phyloP scores from a whole-genome alignment of 2,888 invertebrate species.

The Torymus auratus region DNA sequence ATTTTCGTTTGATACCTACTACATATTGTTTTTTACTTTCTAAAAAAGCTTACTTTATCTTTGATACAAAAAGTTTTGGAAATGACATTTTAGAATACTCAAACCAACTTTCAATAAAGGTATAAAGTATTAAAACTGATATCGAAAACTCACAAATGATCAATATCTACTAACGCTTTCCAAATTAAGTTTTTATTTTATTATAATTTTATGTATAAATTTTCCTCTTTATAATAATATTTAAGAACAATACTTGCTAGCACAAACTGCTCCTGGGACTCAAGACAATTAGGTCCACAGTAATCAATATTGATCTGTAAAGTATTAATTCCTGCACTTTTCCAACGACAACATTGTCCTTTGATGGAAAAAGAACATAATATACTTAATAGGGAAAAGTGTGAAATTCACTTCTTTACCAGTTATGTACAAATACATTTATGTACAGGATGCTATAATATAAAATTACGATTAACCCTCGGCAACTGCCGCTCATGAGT shows the following conservation, averaged over 20 bases:
- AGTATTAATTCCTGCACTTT: conserved; percentile 39
- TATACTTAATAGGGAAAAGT: conserved; percentile 22
- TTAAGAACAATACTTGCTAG: conserved; percentile 43
- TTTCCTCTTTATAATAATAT: conserved; percentile 28
- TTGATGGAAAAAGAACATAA: background rate
- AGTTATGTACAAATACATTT: conserved; percentile 60
- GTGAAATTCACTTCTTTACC: conserved; percentile 42
- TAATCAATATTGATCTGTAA: conserved; percentile 44
- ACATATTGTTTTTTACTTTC: conserved; percentile 37
- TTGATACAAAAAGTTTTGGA: background rate
- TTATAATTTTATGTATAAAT: conserved; percentile 26
- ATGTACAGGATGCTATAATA: conserved; percentile 63
- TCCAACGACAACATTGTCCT: background rate
- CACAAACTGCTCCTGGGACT: conserved; percentile 26
- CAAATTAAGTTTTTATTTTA: conserved; percentile 22
- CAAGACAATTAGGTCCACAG: conserved; percentile 33
- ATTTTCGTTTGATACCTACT: background rate
- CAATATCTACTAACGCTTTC: conserved; percentile 17
- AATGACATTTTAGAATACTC: too few relatives aligned
- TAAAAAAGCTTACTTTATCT: conserved; percentile 29
- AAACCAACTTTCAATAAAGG: too few relatives aligned
- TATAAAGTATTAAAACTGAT: background rate
- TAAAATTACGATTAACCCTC: conserved; percentile 51
- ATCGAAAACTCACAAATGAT: conserved; percentile 19
- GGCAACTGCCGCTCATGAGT: conserved; percentile 38